Conservation (phyloP, 2,797 vertebrate genomes). For the Fratercula arctica region DNA sequence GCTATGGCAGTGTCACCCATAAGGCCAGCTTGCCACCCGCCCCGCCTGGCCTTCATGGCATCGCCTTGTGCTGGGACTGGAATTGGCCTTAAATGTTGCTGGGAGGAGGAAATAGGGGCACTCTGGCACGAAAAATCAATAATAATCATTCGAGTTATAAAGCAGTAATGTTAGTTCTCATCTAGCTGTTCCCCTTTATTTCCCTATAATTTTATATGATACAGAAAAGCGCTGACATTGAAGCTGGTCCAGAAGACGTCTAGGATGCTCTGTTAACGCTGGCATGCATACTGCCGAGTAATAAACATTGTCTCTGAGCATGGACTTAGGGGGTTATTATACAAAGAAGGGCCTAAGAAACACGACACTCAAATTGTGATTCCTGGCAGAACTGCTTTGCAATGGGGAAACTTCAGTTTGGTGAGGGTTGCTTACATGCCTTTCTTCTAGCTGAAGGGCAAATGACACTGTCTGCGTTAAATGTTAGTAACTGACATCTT, state of each 20-base stretch:
- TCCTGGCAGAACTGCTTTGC: slow-evolving; percentile 36
- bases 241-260: neutral
- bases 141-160: neutral
- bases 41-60: accelerated
- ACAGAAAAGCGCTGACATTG: neutral
- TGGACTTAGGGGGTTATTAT: neutral
- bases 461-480: neutral
- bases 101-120: neutral
- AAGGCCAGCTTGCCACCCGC: neutral
- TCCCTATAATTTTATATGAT: accelerated
- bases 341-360: slow-evolving; percentile 16
- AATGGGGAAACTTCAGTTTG: neutral
- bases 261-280: neutral
- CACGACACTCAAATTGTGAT: neutral
- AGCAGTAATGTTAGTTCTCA: neutral
- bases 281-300: neutral
- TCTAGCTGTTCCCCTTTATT: neutral
- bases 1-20: accelerated
- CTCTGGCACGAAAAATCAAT: accelerated
- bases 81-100: neutral
- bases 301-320: neutral
- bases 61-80: neutral
- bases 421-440: slow-evolving; percentile 19
- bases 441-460: slow-evolving; percentile 42
- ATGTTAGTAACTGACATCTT: neutral